Evolutionary conservation across 2,113 vertebrate genomes (phyloP), one percentile per base, ranked within the genome.

Genomic region (Ceyx margarethae): DNA sequence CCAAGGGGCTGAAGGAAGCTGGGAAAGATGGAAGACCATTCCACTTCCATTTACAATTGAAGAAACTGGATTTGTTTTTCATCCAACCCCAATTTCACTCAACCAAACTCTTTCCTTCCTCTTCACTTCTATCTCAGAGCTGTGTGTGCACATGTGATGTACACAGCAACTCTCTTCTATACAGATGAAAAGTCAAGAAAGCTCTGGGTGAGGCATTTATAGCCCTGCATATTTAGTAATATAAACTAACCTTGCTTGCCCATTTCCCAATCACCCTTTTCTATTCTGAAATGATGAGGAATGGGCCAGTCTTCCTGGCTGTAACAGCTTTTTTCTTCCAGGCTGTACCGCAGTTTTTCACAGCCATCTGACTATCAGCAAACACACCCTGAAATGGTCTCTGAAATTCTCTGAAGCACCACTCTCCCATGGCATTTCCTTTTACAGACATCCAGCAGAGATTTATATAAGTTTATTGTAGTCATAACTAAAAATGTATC

Each of bases 401-500:
- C 42, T 62, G 45, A 82, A 85, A 73, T 61, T 89, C 11, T 82
- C 26, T 37, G 12, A 56, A 71, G 57, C 25, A 65, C 15, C n/a
- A 9, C 6, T 67, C 19, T 53, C 20, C 25, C 9, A 5, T 37
- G 21, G 4, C 13, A 46, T 82, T 75, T 64, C 15, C 12, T 20
- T 58, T 12, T 58, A 35, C 21, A 71, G 33, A 56, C 15, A 51
- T 5, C 1, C 13, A 78, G 25, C 0, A 4, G 3, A 46, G 6
- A 14, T 66, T 87, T 54, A 11, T n/a, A 60, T 25, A 80, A 9
- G 7, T 62, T 87, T 84, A 71, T 37, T 37, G 31, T 31, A 76
- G 15, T 74, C 37, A 62, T 0, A 0, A 43, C 9, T 67, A 18
- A 80, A 85, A 58, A 50, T 51, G 1, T 10, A 56, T 42, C 10